Percentiles rank a stretch among this genome's conserved stretches.
These are phyloP conservation scores for Lamprotornis superbus DNA, from an alignment of 2,113 vertebrate genomes.

Conservation along the genomic window DNA sequence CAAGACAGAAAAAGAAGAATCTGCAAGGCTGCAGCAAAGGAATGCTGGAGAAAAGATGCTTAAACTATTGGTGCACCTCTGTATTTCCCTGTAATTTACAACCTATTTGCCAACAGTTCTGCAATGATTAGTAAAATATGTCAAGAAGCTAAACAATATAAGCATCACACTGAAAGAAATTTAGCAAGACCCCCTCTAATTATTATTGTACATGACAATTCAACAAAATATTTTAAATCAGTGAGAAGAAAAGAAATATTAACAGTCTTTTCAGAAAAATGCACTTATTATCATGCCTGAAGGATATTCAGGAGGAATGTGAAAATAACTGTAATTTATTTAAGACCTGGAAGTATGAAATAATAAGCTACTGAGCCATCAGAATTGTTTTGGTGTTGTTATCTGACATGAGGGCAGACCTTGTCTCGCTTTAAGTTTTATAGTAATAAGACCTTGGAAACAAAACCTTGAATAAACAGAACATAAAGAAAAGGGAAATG, in stretches of 20 bases:
- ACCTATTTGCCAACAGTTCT: slow-evolving; percentile 62
- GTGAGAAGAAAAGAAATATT: slow-evolving; percentile 64
- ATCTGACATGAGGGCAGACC: slow-evolving; percentile 78
- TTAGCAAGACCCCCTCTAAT: slow-evolving; percentile 63
- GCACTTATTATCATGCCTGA: slow-evolving; percentile 68
- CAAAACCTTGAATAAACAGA: slow-evolving; percentile 81
- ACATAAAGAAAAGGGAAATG: slow-evolving; percentile 78
- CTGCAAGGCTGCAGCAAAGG: slow-evolving; percentile 24
- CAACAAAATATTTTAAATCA: slow-evolving; percentile 66
- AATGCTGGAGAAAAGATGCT: slow-evolving; percentile 31
- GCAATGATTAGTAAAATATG: slow-evolving; percentile 58
- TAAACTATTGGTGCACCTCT: not conserved
- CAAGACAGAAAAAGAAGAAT: not conserved
- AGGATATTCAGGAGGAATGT: slow-evolving; percentile 72
- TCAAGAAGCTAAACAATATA: slow-evolving; percentile 61
- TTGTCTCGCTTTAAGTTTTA: slow-evolving; percentile 81
- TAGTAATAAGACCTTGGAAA: slow-evolving; percentile 82
- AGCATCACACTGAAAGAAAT: slow-evolving; percentile 55
- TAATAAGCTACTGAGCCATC: slow-evolving; percentile 75
- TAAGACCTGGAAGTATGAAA: slow-evolving; percentile 76
- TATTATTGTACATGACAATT: slow-evolving; percentile 65
- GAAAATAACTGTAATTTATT: slow-evolving; percentile 79
- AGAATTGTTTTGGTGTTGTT: slow-evolving; percentile 79
- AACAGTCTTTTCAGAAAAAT: slow-evolving; percentile 63
- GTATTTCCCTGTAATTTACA: slow-evolving; percentile 33